phyloP scores from a whole-genome alignment of 2,888 invertebrate genomes.

The Piscicola geometra region DNA sequence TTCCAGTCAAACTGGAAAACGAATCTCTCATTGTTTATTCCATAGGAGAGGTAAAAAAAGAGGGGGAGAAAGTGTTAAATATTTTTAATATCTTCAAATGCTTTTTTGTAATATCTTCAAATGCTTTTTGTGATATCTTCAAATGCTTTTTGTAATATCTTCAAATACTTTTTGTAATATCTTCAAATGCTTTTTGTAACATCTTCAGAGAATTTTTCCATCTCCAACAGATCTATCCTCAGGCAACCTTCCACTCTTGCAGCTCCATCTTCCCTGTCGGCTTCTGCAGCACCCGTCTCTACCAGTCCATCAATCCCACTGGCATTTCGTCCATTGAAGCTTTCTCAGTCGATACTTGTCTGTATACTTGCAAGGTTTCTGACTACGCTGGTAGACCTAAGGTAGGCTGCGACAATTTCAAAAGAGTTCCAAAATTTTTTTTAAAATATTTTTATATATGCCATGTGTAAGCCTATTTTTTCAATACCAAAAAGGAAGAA shows the following conservation, averaged over 20 bases:
- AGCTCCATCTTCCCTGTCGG: conserved; percentile 73
- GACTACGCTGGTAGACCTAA: conserved; percentile 67
- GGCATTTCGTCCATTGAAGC: conserved; percentile 57
- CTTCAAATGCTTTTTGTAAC: too few species aligned
- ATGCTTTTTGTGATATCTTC: too few species aligned
- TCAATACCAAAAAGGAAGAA: too few species aligned
- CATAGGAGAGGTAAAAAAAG: conserved; percentile 65
- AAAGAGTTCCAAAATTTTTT: too few species aligned
- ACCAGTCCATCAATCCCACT: conserved; percentile 68
- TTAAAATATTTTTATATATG: too few species aligned
- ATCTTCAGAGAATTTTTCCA: too few species aligned
- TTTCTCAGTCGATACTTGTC: conserved; percentile 58
- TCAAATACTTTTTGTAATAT: too few species aligned
- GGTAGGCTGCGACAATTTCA: conserved; percentile 57
- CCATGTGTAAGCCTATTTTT: too few species aligned
- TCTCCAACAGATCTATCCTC: conserved; percentile 60
- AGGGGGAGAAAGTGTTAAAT: too few species aligned
- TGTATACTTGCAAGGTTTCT: conserved; percentile 75
- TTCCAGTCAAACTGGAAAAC: conserved; percentile 64
- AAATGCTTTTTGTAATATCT: too few species aligned
- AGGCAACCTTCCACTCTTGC: conserved; percentile 62
- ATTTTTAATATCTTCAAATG: too few species aligned
- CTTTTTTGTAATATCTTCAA: too few species aligned
- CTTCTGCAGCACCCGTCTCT: conserved; percentile 71
- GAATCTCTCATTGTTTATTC: conserved; percentile 69